Conservation (phyloP, 2,888 invertebrate species). For the Eudemis profundana region DNA sequence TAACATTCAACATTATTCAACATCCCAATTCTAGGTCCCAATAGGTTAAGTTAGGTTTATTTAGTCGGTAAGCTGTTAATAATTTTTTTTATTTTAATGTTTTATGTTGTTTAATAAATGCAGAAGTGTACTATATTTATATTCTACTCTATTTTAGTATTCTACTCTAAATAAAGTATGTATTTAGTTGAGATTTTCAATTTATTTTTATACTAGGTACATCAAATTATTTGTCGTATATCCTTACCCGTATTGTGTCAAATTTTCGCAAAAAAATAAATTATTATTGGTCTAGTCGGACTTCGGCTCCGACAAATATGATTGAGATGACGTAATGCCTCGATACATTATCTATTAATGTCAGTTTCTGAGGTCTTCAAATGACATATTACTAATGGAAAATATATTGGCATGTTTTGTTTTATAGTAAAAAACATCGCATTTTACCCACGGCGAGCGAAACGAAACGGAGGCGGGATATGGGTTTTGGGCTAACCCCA, state of each 20-base stretch:
- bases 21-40: too few species aligned
- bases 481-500: too few species aligned
- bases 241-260: neutral
- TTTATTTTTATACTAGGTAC: neutral
- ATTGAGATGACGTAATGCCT: slow-evolving; percentile 29
- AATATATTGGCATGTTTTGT: neutral
- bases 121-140: too few species aligned
- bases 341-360: slow-evolving; percentile 26
- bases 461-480: too few species aligned
- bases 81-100: too few species aligned
- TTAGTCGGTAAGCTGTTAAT: too few species aligned
- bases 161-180: too few species aligned
- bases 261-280: neutral
- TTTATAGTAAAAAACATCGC: neutral
- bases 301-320: slow-evolving; percentile 20
- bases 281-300: slow-evolving; percentile 7
- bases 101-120: too few species aligned
- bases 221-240: neutral
- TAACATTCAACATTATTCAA: too few species aligned
- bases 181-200: neutral
- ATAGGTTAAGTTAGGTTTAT: too few species aligned
- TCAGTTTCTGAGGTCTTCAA: slow-evolving; percentile 13
- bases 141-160: too few species aligned
- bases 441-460: too few species aligned
- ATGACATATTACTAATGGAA: slow-evolving; percentile 10